Conservation (phyloP, 2,797 vertebrate species). For the Sebastiscus albofasciatus region DNA sequence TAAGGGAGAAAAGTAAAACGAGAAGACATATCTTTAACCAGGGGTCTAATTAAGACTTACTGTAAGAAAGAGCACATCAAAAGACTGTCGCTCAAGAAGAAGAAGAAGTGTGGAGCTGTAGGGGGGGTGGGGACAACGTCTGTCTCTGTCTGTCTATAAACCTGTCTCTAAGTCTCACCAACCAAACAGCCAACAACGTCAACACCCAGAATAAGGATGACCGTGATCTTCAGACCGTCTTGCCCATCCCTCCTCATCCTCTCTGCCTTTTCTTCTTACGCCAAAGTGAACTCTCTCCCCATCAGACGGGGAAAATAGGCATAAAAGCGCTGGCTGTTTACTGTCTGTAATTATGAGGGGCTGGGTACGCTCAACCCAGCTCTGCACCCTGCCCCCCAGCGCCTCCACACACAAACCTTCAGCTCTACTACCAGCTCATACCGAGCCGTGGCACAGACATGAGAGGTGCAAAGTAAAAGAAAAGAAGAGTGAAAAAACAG, state of each 20-base stretch:
- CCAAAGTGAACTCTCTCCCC: constrained; percentile 72
- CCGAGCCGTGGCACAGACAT: constrained; percentile 51
- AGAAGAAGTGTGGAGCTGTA: neutral
- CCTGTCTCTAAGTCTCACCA: constrained; percentile 34
- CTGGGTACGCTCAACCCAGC: constrained; percentile 73
- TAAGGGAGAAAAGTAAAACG: constrained; percentile 43
- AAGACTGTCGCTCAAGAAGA: constrained; percentile 49
- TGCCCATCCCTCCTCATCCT: constrained; percentile 28
- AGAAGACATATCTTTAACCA: constrained; percentile 60
- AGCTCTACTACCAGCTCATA: constrained; percentile 65
- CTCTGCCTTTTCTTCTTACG: constrained; percentile 48
- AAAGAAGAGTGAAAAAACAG: constrained; percentile 4
- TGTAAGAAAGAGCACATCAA: constrained; percentile 74
- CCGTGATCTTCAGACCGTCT: constrained; percentile 35
- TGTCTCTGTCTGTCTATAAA: constrained; percentile 53
- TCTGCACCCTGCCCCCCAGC: constrained; percentile 73
- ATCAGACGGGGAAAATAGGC: constrained; percentile 74
- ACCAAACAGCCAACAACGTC: constrained; percentile 35
- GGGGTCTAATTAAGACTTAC: constrained; percentile 74
- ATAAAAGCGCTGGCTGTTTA: constrained; percentile 78
- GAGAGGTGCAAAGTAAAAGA: constrained; percentile 19
- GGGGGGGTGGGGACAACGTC: constrained; percentile 24
- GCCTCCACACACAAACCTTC: constrained; percentile 71
- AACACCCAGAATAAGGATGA: constrained; percentile 29
- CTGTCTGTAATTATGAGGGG: constrained; percentile 86